phyloP scores from a whole-genome alignment of 1,140 invertebrate species.

The Solenopsis fugax region DNA sequence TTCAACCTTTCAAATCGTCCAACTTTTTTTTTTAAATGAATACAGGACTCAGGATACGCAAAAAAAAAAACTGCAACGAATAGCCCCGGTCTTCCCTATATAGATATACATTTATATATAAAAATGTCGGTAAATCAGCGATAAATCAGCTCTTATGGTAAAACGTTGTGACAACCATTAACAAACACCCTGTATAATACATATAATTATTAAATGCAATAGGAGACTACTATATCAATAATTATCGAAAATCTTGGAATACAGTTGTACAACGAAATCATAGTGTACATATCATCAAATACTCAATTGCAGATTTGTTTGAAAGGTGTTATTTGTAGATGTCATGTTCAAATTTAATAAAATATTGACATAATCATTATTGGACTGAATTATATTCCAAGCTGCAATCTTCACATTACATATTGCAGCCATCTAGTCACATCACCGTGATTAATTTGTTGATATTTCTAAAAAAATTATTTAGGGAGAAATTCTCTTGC shows the following conservation, averaged over 20 bases:
- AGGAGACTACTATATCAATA: background rate
- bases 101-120: too few relatives aligned
- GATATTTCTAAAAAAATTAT: background rate
- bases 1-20: too few relatives aligned
- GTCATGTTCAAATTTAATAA: background rate
- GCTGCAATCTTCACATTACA: background rate
- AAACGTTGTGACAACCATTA: too few relatives aligned
- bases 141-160: too few relatives aligned
- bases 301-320: slow-evolving; percentile 1
- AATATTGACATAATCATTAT: background rate
- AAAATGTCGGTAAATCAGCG: too few relatives aligned
- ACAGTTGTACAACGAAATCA: background rate
- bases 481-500: background rate
- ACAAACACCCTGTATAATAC: background rate
- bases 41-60: too few relatives aligned
- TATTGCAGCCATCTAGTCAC: slow-evolving; percentile 6
- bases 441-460: slow-evolving; percentile 55
- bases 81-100: too few relatives aligned
- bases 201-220: background rate
- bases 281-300: background rate
- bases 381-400: slow-evolving; percentile 24
- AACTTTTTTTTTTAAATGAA: too few relatives aligned
- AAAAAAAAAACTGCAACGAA: too few relatives aligned
- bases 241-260: slow-evolving; percentile 21
- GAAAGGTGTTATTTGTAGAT: background rate